Evolutionary conservation across 1,140 invertebrate species (phyloP).

Genomic region (Homalodisca vitripennis): DNA sequence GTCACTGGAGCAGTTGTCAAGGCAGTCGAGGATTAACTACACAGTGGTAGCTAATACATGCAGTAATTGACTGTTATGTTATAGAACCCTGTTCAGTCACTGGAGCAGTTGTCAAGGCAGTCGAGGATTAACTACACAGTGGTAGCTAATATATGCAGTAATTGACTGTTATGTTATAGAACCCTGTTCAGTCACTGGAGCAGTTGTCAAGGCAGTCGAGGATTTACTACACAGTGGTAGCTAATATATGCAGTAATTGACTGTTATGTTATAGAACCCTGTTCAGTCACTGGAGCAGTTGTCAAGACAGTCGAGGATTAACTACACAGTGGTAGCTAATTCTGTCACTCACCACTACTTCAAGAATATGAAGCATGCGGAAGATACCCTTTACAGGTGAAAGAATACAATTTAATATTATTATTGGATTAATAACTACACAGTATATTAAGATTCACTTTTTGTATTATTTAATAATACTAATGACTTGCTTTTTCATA

Average conservation of each 20-base stretch:
- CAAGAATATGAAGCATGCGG: conserved; percentile 87
- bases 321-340: conserved; percentile 84
- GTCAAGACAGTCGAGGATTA: conserved; percentile 82
- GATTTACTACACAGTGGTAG: conserved; percentile 89
- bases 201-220: conserved; percentile 82
- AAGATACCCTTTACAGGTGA: conserved; percentile 84
- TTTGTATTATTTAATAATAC: no score
- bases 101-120: conserved; percentile 83
- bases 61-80: no score
- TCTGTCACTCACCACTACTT: conserved; percentile 84
- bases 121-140: conserved; percentile 92
- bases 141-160: no score
- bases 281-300: conserved; percentile 86
- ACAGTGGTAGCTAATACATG: no score
- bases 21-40: no score
- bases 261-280: conserved; percentile 63
- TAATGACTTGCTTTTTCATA: not conserved
- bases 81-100: conserved; percentile 78
- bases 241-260: no score
- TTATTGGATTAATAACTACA: no score
- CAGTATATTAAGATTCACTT: no score
- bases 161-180: conserved; percentile 60
- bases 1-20: no score
- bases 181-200: conserved; percentile 83
- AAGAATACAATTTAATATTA: no score